phyloP scores from a whole-genome alignment of 2,888 invertebrate species.

The Furcula furcula region DNA sequence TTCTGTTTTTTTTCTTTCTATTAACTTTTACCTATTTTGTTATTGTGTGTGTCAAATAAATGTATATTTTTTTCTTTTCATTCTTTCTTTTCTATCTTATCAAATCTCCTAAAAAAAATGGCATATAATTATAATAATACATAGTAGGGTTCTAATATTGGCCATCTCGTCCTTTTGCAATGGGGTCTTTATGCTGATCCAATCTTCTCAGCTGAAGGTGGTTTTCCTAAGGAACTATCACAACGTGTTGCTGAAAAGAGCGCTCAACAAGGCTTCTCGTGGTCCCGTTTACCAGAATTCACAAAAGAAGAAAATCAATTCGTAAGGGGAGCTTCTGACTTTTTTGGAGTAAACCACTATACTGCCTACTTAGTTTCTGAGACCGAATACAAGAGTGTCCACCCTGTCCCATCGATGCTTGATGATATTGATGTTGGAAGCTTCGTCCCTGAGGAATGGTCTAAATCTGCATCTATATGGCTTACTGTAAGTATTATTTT shows the following conservation, averaged over 20 bases:
- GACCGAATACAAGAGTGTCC: conserved; percentile 2
- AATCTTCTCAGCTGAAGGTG: conserved; percentile 67
- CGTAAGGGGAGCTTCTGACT: conserved; percentile 53
- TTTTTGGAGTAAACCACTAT: conserved; percentile 85
- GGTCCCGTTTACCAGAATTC: conserved; percentile 70
- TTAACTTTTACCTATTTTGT: too few relatives aligned
- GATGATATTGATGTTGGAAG: conserved; percentile 11
- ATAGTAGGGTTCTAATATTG: too few relatives aligned
- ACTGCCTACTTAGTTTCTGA: conserved; percentile 57
- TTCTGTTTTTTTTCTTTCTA: too few relatives aligned
- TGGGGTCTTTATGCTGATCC: conserved; percentile 68
- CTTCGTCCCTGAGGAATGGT: conserved; percentile 6
- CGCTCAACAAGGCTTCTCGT: conserved; percentile 54
- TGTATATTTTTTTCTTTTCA: too few relatives aligned
- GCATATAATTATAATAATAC: too few relatives aligned
- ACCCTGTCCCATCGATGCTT: conserved; percentile 8
- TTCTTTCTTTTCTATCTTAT: too few relatives aligned
- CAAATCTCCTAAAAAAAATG: too few relatives aligned
- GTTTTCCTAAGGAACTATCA: conserved; percentile 54
- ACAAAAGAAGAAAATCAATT: conserved; percentile 55
- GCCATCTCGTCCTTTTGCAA: conserved; percentile 36
- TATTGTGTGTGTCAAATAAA: too few relatives aligned
- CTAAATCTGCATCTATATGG: conserved; percentile 13
- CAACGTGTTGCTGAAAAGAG: conserved; percentile 62
- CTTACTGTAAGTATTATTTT: conserved; percentile 7